These are phyloP conservation scores for Apantesis nais DNA, from an alignment of 2,888 invertebrate genomes.

Conservation along the genomic window DNA sequence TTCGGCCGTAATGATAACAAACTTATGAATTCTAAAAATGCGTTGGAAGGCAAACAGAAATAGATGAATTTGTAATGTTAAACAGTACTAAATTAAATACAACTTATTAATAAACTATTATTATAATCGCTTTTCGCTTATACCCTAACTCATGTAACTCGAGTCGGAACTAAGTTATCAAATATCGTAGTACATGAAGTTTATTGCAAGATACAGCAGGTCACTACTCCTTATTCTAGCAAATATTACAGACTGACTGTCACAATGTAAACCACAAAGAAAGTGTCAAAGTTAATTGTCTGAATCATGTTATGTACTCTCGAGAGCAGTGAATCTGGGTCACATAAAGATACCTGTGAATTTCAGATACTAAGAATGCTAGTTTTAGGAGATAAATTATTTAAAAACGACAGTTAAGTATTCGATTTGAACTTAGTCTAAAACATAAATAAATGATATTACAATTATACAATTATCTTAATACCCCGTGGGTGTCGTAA, in stretches of 20 bases:
- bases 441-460: too few relatives aligned
- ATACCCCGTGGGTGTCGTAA: too few relatives aligned
- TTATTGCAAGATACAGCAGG: slow-evolving; percentile 45
- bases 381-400: too few relatives aligned
- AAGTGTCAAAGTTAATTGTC: background rate
- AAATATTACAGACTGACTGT: slow-evolving; percentile 19
- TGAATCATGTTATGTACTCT: background rate
- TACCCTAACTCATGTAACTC: slow-evolving; percentile 37
- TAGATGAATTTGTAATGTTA: background rate
- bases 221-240: slow-evolving; percentile 41
- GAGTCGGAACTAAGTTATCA: slow-evolving; percentile 53
- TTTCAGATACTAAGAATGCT: too few relatives aligned
- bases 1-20: background rate
- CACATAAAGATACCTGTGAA: too few relatives aligned
- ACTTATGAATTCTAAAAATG: background rate
- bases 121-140: slow-evolving; percentile 23
- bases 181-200: slow-evolving; percentile 49
- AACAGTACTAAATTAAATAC: background rate
- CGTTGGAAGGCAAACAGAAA: background rate
- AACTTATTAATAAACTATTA: background rate
- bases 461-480: too few relatives aligned
- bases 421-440: too few relatives aligned
- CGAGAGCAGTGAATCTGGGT: too few relatives aligned
- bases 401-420: too few relatives aligned
- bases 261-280: background rate